Conservation (phyloP, 2,888 invertebrate species). For the Chrysina gloriosa region DNA sequence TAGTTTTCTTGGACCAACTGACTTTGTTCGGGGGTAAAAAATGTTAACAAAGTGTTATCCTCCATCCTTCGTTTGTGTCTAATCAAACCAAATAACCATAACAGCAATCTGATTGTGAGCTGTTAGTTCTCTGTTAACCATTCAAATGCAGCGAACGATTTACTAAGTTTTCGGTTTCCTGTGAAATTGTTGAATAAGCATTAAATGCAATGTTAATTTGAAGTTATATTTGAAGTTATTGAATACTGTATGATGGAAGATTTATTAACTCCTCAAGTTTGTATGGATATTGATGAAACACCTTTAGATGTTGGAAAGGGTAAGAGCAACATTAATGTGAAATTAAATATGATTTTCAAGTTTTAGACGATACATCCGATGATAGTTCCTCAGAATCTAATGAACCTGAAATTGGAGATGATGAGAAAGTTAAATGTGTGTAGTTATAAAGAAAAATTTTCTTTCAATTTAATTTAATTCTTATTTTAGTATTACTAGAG, state of each 20-base stretch:
- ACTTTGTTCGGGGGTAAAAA: no score
- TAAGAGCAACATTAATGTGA: conserved; percentile 16
- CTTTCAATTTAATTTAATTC: background rate
- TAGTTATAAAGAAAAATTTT: background rate
- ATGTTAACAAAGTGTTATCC: no score
- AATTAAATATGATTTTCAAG: conserved; percentile 12
- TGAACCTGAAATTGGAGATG: conserved; percentile 40
- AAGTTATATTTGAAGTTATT: no score
- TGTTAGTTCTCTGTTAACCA: no score
- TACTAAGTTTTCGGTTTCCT: no score
- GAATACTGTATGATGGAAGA: conserved; percentile 39
- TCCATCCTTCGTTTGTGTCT: no score
- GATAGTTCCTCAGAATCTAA: conserved; percentile 39
- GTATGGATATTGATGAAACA: conserved; percentile 61
- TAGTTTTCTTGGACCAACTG: no score
- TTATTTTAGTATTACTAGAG: conserved; percentile 46
- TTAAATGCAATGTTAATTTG: no score
- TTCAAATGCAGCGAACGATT: no score
- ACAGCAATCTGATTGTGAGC: no score
- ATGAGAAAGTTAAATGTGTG: conserved; percentile 47
- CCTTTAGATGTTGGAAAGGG: conserved; percentile 46
- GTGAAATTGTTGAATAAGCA: no score
- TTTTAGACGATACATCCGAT: conserved; percentile 38
- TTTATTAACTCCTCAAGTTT: conserved; percentile 61
- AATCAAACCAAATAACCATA: no score